Base-by-base conservation (phyloP, 2,888 invertebrate species). In the Anodontia alba region DNA sequence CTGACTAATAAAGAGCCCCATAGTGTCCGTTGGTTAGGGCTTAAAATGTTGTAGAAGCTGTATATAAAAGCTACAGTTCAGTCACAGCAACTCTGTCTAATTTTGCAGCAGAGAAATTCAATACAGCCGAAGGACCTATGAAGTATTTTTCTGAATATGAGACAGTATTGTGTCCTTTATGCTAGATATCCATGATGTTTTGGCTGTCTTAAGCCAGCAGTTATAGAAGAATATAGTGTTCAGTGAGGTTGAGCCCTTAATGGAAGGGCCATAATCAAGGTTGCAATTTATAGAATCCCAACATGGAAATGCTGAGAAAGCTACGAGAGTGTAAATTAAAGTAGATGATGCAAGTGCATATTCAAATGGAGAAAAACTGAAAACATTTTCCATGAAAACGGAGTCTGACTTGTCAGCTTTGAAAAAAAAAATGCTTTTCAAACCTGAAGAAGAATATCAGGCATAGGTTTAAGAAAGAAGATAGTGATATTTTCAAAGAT, bases 1-100 rank as follows among this genome's bases (percentile, higher is more conserved):
- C 57, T 84, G 7, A 69, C 76, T 7, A 49, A 86, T 1, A 88
- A 86, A 66, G 80, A 84, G 51, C 81, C 84, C 2, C 73, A 80
- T 69, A 75, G 75, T 12, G 73, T 87, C 10, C 38, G 81, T 8
- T 88, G 86, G 86, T 49, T 85, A 17, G 83, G 84, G 0, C 66
- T 85, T 15, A 72, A 62, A 43, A 73, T 62, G 83, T 86, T 31
- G 86, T 84, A 26, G 70, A 72, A 42, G 81, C 84, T 43, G 88
- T 84, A 0, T 85, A 26, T 72, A 72, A 80, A 26, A 73, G 69
- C 3, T 82, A 78, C 57, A 33, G n/a, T 1, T 80, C 80, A 26
- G 80, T 87, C 0, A 7, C 87, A 10, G 75, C 81, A 15, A 82
- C 81, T 20, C 36, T 87, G 0, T 82, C 84, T 26, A 73, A 71